Base-by-base conservation (phyloP, 2,888 invertebrate species). In the Leucoma salicis region DNA sequence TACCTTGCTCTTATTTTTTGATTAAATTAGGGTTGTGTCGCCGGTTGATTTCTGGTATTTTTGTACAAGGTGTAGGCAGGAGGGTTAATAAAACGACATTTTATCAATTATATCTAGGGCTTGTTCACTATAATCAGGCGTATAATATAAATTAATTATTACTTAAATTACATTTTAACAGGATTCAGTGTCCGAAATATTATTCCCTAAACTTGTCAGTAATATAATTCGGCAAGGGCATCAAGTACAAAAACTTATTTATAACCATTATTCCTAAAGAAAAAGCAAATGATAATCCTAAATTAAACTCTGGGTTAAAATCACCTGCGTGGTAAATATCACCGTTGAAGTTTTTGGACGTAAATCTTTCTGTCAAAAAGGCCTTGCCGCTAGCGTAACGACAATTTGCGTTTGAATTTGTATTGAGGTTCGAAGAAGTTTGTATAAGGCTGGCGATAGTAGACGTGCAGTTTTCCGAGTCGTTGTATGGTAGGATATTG, bases 181-280 rank as follows among this genome's bases (percentile, higher is more conserved):
- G n/a, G n/a, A n/a, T n/a, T n/a, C n/a, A n/a, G n/a, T n/a, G n/a
- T n/a, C n/a, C n/a, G n/a, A n/a, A n/a, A n/a, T n/a, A 27, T 48
- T 67, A 87, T 69, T 96, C 95, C 69, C 96, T 92, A 84, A 97
- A 97, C 82, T 97, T 97, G 49, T 95, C 94, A 66, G 95, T 95
- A 10, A 97, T 92, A 70, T 94, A 95, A 21, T 94, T 93, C 0
- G 97, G 97, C 60, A 97, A 79, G 0, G 97, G 97, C 60, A 97
- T 91, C 31, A 97, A 83, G 79, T 97, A 97, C 38, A 97, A 83
- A 47, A 97, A 92, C 74, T 96, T 93, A 74, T 97, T 97, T 3
- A 97, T 91, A 33, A 96, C 91, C 50, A 95, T 93, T 57, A 96
- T 91, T 0, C 95, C 96, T 0, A 95, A 83, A 0, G 96, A 93